A percentile compares a stretch with the other conserved stretches of the same genome.
Evolutionary conservation across 2,797 vertebrate genomes (phyloP).

Genomic region (Todus mexicanus): DNA sequence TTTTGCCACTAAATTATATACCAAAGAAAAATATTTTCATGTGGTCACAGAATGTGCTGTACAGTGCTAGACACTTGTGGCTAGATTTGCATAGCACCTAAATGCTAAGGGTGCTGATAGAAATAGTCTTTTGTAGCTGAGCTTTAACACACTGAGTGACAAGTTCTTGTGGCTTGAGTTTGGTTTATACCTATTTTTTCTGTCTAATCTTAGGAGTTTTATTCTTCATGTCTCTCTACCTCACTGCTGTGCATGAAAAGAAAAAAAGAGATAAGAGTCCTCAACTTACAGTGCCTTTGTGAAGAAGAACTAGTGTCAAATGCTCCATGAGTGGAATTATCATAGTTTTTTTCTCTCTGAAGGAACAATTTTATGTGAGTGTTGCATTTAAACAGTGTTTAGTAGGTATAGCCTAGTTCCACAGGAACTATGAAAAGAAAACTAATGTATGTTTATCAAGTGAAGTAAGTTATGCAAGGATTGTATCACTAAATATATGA

Average conservation of each 20-base stretch:
- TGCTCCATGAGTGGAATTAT: background rate
- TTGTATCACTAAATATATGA: background rate
- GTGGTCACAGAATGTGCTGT: background rate
- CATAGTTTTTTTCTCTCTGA: background rate
- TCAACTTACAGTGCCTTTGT: background rate
- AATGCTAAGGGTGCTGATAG: background rate
- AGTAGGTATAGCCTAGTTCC: background rate
- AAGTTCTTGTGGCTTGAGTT: background rate
- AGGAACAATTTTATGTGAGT: background rate
- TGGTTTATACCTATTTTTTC: background rate
- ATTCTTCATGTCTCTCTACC: background rate
- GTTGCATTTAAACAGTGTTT: background rate
- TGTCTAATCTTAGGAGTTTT: background rate
- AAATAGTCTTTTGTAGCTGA: background rate
- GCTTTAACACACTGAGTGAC: background rate
- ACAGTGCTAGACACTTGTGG: background rate
- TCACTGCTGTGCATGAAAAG: background rate
- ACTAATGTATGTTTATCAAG: background rate
- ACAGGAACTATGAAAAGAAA: background rate
- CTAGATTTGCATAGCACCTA: background rate
- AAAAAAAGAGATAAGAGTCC: background rate
- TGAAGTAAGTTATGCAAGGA: background rate
- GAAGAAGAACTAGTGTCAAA: background rate
- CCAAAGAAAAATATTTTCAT: background rate
- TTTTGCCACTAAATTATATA: background rate